A percentile compares a stretch with the other conserved stretches of the same genome.
These are phyloP conservation scores for Axis porcinus DNA, from an alignment of 2,113 vertebrate genomes.

Conservation along the genomic window DNA sequence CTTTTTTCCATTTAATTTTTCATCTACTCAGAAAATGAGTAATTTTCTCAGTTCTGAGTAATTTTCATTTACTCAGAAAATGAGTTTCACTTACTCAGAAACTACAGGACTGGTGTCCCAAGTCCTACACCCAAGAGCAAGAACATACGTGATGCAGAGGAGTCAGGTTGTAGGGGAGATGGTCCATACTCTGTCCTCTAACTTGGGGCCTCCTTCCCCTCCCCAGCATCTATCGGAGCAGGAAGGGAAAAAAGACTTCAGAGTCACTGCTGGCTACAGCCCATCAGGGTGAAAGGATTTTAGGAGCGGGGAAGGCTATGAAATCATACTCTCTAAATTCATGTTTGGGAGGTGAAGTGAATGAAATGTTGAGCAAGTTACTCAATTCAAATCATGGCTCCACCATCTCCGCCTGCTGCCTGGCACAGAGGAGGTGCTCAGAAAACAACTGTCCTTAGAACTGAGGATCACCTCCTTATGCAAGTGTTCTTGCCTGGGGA, in stretches of 20 bases:
- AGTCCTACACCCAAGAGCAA: background rate
- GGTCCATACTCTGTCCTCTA: background rate
- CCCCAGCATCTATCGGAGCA: background rate
- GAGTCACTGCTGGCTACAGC: background rate
- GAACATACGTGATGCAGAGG: background rate
- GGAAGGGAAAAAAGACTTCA: background rate
- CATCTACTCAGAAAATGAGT: background rate
- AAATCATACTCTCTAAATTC: background rate
- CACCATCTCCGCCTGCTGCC: background rate
- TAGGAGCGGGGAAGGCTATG: background rate
- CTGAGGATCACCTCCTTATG: background rate
- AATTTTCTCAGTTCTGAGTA: background rate
- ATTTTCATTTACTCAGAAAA: background rate
- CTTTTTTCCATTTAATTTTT: background rate
- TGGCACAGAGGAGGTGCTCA: background rate
- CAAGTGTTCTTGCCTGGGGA: background rate
- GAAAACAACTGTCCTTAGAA: background rate
- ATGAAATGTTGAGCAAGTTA: background rate
- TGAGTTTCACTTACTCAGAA: background rate
- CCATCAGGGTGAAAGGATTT: background rate
- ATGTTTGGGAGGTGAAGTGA: background rate
- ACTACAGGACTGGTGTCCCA: background rate
- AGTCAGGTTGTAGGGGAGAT: rapidly evolving
- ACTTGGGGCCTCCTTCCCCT: background rate
- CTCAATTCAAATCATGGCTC: background rate